Conservation (phyloP, 2,888 invertebrate species). For the Tinea trinotella region DNA sequence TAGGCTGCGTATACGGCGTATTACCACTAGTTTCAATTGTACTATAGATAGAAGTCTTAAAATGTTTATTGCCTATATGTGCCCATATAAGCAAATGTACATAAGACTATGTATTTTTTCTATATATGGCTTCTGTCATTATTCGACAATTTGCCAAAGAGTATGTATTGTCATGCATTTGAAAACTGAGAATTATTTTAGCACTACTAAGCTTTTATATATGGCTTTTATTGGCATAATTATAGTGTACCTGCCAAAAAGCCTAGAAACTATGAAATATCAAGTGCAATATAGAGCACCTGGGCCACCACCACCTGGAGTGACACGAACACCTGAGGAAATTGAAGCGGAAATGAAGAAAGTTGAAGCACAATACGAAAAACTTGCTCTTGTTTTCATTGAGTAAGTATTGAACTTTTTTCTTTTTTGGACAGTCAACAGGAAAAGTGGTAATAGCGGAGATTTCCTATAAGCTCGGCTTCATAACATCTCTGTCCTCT, state of each 20-base stretch:
- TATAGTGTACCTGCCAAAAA: slow-evolving; percentile 67
- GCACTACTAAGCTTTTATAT: too few relatives aligned
- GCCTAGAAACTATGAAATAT: slow-evolving; percentile 75
- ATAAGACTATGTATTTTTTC: not conserved
- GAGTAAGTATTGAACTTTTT: slow-evolving; percentile 78
- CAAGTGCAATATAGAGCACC: slow-evolving; percentile 79
- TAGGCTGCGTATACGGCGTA: too few relatives aligned
- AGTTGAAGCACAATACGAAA: slow-evolving; percentile 81
- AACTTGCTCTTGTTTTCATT: slow-evolving; percentile 78
- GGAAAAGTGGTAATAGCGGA: too few relatives aligned
- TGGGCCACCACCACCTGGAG: slow-evolving; percentile 75
- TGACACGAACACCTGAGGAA: slow-evolving; percentile 81
- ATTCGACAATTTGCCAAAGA: not conserved
- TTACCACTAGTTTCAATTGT: too few relatives aligned
- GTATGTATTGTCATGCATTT: too few relatives aligned
- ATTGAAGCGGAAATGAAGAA: slow-evolving; percentile 84
- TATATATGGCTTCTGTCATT: not conserved
- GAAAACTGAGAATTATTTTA: not conserved
- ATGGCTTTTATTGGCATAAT: too few relatives aligned
- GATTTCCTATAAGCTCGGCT: too few relatives aligned
- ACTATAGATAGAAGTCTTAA: too few relatives aligned
- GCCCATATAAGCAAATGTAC: too few relatives aligned
- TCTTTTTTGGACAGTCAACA: too few relatives aligned
- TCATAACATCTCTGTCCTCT: too few relatives aligned
- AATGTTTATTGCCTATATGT: too few relatives aligned